Percentiles rank a stretch among this genome's conserved stretches.
phyloP scores from a whole-genome alignment of 2,888 invertebrate species.

The Tipula confusa region DNA sequence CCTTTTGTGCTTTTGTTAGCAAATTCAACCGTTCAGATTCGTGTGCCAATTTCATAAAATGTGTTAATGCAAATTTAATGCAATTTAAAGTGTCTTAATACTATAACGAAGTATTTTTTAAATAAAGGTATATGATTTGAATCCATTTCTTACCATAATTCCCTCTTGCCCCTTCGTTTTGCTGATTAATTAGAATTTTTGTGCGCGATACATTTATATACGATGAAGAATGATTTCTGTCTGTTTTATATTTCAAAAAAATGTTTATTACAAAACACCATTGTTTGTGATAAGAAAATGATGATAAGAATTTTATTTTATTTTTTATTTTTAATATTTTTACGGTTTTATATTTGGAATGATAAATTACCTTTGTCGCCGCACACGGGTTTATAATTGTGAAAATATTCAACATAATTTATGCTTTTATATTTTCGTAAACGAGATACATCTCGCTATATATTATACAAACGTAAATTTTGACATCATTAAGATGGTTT shows the following conservation, averaged over 20 bases:
- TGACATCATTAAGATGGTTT: background rate
- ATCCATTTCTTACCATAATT: background rate
- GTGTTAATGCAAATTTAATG: too few relatives aligned
- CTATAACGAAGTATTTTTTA: too few relatives aligned
- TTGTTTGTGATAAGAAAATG: conserved; percentile 25
- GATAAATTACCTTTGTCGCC: background rate
- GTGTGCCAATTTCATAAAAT: too few relatives aligned
- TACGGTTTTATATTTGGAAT: background rate
- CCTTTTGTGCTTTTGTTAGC: too few relatives aligned
- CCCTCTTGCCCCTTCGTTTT: background rate
- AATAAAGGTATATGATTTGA: too few relatives aligned
- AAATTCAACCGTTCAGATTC: too few relatives aligned
- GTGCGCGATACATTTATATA: background rate
- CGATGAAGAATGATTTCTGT: background rate
- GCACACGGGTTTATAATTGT: conserved; percentile 12
- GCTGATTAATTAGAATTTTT: background rate
- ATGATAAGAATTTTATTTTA: background rate
- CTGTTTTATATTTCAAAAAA: background rate
- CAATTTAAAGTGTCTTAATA: too few relatives aligned
- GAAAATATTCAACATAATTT: background rate
- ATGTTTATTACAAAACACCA: background rate
- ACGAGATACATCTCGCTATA: background rate
- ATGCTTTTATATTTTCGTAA: background rate
- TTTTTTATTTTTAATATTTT: background rate
- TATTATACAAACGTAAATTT: background rate